Evolutionary conservation across 37 sponge, comb jelly and placozoan species (phyloP).

Genomic region (Eunapius fragilis): DNA sequence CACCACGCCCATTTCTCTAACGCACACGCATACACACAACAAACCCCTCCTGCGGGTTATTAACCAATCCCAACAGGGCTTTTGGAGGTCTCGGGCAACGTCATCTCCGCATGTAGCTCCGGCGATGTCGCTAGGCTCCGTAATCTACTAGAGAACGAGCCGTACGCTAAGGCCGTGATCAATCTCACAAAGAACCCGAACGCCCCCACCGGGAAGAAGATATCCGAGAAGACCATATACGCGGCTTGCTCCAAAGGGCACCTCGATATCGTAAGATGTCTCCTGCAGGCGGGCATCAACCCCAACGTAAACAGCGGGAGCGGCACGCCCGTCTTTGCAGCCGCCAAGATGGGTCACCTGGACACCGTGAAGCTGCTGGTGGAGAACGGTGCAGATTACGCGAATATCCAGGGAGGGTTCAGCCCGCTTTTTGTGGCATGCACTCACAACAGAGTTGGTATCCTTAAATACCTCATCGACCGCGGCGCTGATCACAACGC

Average conservation of each 20-base stretch:
- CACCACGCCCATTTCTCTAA: too few species aligned
- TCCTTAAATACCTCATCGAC: constrained; percentile 72
- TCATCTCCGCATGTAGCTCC: constrained; percentile 56
- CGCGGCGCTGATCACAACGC: constrained; percentile 52
- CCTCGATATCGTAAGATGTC: constrained; percentile 34
- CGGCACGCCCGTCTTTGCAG: constrained; percentile 81
- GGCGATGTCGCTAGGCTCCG: constrained; percentile 50
- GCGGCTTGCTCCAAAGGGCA: constrained; percentile 59
- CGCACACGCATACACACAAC: constrained; percentile 18
- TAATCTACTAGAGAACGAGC: constrained; percentile 24
- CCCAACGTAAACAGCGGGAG: constrained; percentile 32
- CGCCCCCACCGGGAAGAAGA: constrained; percentile 39
- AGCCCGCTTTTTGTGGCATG: constrained; percentile 77
- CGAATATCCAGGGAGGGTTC: constrained; percentile 50
- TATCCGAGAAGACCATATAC: constrained; percentile 79
- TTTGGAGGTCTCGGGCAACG: constrained; percentile 41
- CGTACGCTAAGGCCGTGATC: constrained; percentile 43
- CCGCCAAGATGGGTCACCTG: constrained; percentile 66
- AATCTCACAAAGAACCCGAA: constrained; percentile 43
- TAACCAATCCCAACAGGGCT: neutral
- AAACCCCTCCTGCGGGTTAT: neutral
- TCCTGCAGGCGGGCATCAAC: constrained; percentile 51
- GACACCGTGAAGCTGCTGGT: constrained; percentile 64
- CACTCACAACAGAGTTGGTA: constrained; percentile 56
- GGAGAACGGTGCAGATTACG: constrained; percentile 62